Evolutionary conservation across 2,888 invertebrate species (phyloP), one percentile per base, ranked within the genome.

Genomic region (Rambutsinella grinnellia): DNA sequence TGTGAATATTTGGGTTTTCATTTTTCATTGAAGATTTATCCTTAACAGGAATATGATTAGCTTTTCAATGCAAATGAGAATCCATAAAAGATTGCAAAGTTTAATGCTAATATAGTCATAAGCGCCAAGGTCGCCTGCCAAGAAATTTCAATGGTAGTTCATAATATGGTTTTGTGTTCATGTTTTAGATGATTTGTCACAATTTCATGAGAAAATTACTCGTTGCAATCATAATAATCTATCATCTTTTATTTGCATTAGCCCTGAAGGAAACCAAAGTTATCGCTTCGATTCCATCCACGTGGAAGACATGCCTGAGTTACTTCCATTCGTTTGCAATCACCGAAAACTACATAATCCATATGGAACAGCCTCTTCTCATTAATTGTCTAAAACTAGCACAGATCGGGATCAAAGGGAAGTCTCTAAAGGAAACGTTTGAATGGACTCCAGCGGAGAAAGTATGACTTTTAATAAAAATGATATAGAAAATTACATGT

Each of bases 271-370:
- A 86, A 36, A 84, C 85, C 1, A 84, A 84, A 62, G 84, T 85
- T 56, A 71, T 87, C 3, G 84, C 85, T 10, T 84, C 85, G 0
- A 85, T 87, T 61, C 84, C 85, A 28, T 85, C 86, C 13, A 85
- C 85, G 28, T 86, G 85, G 85, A 86, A 84, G 69, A 85, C 86
- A 0, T 84, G 84, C 78, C 85, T 86, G 75, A 84, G 85, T 6
- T 89, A 89, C 85, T 87, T 87, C 80, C 89, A 89, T 84, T 89
- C 89, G 72, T 89, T 89, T 82, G 88, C 87, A 17, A 87, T 90
- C 85, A 80, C 80, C 19, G 80, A 80, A 36, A 76, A 80, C 66
- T 80, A 80, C 62, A 67, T 80, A 24, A 61, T 80, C 49, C 76
- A 79, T 65, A 77, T 80, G 78, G 80, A 90, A 82, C 89, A 88